phyloP scores from a whole-genome alignment of 2,797 vertebrate species.

The Dermochelys coriacea region DNA sequence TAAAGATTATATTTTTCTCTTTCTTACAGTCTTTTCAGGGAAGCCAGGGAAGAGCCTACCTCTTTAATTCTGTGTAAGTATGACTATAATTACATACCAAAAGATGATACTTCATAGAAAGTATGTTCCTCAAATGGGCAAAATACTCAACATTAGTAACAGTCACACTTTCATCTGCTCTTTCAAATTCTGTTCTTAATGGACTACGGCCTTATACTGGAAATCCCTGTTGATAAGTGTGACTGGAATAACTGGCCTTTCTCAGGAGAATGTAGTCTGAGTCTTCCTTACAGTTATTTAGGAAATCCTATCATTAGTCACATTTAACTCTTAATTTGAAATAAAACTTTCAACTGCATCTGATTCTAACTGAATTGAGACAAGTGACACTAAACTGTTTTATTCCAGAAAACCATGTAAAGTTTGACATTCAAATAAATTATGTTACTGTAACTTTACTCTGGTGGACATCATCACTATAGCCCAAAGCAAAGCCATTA shows the following conservation, averaged over 20 bases:
- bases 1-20: neutral
- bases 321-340: neutral
- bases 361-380: neutral
- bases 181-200: neutral
- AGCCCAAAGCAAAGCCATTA: neutral
- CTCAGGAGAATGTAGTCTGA: neutral
- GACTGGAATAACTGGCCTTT: neutral
- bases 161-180: neutral
- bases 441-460: neutral
- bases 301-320: neutral
- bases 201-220: neutral
- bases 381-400: neutral
- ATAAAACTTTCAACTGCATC: neutral
- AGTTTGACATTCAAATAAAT: neutral
- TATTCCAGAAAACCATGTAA: neutral
- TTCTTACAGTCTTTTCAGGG: slow-evolving; percentile 94
- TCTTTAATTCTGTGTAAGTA: slow-evolving; percentile 99
- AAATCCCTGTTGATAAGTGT: neutral
- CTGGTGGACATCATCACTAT: neutral
- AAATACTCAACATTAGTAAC: accelerated
- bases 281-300: neutral
- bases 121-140: neutral
- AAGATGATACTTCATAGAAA: too few relatives aligned
- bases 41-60: slow-evolving; percentile 97
- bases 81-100: neutral